Base-by-base conservation (phyloP, 2,888 invertebrate species). In the Desoria tigrina region DNA sequence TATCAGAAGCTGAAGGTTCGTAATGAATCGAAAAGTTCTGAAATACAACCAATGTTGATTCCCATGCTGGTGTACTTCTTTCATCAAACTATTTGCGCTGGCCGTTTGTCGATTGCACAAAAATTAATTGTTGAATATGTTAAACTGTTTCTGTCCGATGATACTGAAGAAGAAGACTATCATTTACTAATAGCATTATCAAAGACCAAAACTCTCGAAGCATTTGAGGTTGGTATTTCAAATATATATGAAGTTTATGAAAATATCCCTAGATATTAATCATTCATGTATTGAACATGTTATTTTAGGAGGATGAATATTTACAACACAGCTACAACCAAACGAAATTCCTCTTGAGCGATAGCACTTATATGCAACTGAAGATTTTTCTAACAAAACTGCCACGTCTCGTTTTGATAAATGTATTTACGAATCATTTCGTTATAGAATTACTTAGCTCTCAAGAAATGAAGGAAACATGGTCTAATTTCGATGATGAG, bases 11-110 rank as follows among this genome's bases (percentile, higher is more conserved):
- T 69, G 54, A 73, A 74, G 50, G 37, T 54, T n/a, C 61, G 62
- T 42, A 66, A 67, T 49, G 9, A 55, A 2, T 11, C 49, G 16
- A 45, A 66, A 59, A 66, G 67, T 23, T 18, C 42, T 11, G 71
- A 75, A 56, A 42, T 75, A 23, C 53, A 65, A 23, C 74, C 71
- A 18, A 70, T 73, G 65, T 45, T 75, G 18, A 65, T 74, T 55
- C 75, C 75, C 51, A 60, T 69, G 59, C 60, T 75, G 4, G 58
- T 74, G 18, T 61, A 71, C 27, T 74, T 75, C 60, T 72, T 64
- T 45, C 55, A 61, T 37, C 71, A 75, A 61, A 60, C 64, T 57
- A 32, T 66, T 21, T 2, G 63, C 2, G 26, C 61, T 24, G 66
- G 69, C 14, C 18, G 60, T 27, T n/a, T 63, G 23, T 54, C 54